Evolutionary conservation across 1,140 invertebrate species (phyloP), one percentile per base, ranked within the genome.

Genomic region (Meteorus sp.): DNA sequence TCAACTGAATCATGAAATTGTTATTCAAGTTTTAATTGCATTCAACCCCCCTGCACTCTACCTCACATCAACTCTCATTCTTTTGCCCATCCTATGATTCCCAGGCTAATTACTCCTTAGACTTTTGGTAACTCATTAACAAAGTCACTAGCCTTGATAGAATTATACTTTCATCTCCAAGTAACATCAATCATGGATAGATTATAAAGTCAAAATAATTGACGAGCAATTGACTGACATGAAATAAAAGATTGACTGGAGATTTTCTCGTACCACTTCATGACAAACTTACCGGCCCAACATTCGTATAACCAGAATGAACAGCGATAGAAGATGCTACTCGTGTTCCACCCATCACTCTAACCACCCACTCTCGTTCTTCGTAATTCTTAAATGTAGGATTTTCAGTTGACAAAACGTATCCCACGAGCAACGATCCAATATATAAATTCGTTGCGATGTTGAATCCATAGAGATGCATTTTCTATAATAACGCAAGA

Each of bases 331-430:
- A 63, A 3, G 79, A 65, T 0, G 83, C 82, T 9, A 76, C 68
- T 54, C 76, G 66, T 4, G 67, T 61, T 29, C 83, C 83, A 13
- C 82, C 82, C 19, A 72, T 67, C 22, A 85, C 65, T 61, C 80
- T 70, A 5, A 86, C 81, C 11, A 84, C 79, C 84, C 84, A 86
- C 71, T 85, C 83, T 48, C 85, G 83, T 13, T 65, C 69, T 66
- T 71, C 51, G 59, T 22, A 29, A 59, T 51, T 44, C 9, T 52
- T 56, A 29, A 39, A 17, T 8, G 56, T 39, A 20, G 35, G 33
- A 52, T 56, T 63, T 59, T n/a, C 52, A 13, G 29, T 29, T 22
- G 56, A 52, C 43, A n/a, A 55, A 13, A 39, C 56, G 23, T 47
- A 45, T 27, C 13, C 33, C 7, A 33, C 3, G 1, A 63, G 4